Conservation (phyloP, 2,797 vertebrate species). For the Austrolebias charrua region DNA sequence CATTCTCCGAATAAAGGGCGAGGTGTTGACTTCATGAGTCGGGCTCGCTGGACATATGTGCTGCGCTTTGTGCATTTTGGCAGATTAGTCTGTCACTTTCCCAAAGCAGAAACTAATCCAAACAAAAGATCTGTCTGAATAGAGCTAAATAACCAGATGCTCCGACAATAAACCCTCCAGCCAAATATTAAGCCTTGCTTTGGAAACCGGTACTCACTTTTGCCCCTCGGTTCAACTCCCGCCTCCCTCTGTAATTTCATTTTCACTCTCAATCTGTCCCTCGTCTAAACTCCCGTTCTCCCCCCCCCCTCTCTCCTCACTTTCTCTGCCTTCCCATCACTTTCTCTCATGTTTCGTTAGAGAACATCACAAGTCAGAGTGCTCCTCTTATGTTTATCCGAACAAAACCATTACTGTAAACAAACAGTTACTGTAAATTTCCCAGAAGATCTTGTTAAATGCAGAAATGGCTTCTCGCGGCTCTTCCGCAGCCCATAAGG, state of each 20-base stretch:
- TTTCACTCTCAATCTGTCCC: constrained; percentile 37
- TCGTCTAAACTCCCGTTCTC: constrained; percentile 18
- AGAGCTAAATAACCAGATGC: constrained; percentile 78
- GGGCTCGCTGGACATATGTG: constrained; percentile 74
- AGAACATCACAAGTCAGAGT: constrained; percentile 80
- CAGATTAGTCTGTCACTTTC: constrained; percentile 73
- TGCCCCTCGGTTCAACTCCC: constrained; percentile 27
- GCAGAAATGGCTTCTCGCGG: constrained; percentile 74
- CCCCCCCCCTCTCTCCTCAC: constrained; percentile 3
- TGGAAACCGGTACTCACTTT: constrained; percentile 55
- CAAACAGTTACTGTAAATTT: constrained; percentile 80
- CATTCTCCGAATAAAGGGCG: constrained; percentile 57
- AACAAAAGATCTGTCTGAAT: constrained; percentile 79
- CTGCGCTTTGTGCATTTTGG: constrained; percentile 75
- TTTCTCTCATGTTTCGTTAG: constrained; percentile 78
- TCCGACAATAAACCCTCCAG: constrained; percentile 69
- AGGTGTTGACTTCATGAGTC: constrained; percentile 70
- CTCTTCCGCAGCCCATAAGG: constrained; percentile 71
- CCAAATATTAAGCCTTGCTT: constrained; percentile 70
- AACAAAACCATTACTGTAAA: constrained; percentile 82
- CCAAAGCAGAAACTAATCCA: constrained; percentile 73
- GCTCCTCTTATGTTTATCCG: constrained; percentile 78
- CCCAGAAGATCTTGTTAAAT: constrained; percentile 82
- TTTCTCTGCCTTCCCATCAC: constrained; percentile 60
- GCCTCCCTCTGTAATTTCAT: constrained; percentile 47